Percentiles rank a stretch among this genome's conserved stretches.
Evolutionary conservation across 2,113 vertebrate genomes (phyloP).

Genomic region (Jaculus jaculus): DNA sequence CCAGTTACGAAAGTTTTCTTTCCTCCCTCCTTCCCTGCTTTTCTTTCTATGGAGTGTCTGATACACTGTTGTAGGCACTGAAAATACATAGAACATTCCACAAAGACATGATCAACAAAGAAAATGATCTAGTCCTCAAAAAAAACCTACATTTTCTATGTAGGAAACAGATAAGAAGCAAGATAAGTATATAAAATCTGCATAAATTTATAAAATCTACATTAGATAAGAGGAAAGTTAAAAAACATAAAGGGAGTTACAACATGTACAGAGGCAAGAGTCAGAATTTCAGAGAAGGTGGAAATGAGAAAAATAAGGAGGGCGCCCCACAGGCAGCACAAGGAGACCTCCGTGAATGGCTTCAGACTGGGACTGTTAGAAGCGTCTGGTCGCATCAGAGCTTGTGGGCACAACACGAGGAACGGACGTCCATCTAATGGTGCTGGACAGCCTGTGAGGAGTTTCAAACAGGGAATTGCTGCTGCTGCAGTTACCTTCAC

Average conservation of each 20-base stretch:
- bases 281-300: not conserved
- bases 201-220: not conserved
- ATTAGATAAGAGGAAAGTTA: not conserved
- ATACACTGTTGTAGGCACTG: no score
- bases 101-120: not conserved
- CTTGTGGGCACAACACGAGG: not conserved
- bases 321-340: accelerated
- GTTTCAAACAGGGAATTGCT: no score
- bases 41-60: not conserved
- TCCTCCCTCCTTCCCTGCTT: no score
- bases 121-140: not conserved
- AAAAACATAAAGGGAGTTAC: not conserved
- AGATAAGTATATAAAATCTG: not conserved
- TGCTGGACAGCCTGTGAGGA: not conserved
- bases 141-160: not conserved
- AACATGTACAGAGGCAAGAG: no score
- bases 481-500: no score
- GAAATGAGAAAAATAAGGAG: not conserved
- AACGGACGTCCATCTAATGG: not conserved
- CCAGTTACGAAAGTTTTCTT: not conserved
- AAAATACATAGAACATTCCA: not conserved
- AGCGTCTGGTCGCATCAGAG: not conserved
- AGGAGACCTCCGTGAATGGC: accelerated
- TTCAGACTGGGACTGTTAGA: not conserved
- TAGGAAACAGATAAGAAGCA: not conserved